phyloP scores from a whole-genome alignment of 2,888 invertebrate species.

The Prosapia bicincta region DNA sequence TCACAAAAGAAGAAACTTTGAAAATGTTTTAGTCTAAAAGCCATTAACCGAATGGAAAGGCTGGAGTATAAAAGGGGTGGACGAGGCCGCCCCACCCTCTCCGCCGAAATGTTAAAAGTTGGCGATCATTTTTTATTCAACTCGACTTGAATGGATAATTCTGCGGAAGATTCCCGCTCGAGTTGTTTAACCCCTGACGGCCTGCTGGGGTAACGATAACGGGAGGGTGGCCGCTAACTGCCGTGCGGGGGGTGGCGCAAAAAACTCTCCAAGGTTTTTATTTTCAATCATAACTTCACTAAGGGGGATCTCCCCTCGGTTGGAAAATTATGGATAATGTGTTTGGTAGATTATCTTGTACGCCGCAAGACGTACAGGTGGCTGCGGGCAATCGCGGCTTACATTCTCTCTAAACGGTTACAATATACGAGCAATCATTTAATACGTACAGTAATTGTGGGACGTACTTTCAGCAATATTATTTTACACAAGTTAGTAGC shows the following conservation, averaged over 20 bases:
- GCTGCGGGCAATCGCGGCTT: background rate
- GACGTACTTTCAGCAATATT: too few relatives aligned
- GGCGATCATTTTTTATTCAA: conserved; percentile 15
- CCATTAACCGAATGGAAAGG: conserved; percentile 25
- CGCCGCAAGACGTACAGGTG: background rate
- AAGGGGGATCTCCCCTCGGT: conserved; percentile 15
- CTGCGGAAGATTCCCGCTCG: conserved; percentile 33
- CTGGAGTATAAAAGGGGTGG: background rate
- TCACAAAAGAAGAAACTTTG: background rate
- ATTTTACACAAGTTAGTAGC: too few relatives aligned
- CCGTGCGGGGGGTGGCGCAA: background rate
- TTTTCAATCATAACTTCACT: conserved; percentile 32
- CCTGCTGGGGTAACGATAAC: conserved; percentile 11
- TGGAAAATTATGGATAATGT: conserved; percentile 31
- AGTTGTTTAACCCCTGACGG: conserved; percentile 30
- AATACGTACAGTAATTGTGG: too few relatives aligned
- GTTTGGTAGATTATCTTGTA: conserved; percentile 31
- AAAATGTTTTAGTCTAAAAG: conserved; percentile 10
- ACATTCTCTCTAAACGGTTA: background rate
- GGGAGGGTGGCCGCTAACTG: conserved; percentile 11
- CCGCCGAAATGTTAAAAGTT: background rate
- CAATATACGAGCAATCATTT: too few relatives aligned
- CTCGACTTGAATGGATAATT: conserved; percentile 36
- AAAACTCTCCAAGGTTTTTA: conserved; percentile 28
- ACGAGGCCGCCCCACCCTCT: background rate